Evolutionary conservation across 2,888 invertebrate genomes (phyloP).

Genomic region (Aleiodes alternator): DNA sequence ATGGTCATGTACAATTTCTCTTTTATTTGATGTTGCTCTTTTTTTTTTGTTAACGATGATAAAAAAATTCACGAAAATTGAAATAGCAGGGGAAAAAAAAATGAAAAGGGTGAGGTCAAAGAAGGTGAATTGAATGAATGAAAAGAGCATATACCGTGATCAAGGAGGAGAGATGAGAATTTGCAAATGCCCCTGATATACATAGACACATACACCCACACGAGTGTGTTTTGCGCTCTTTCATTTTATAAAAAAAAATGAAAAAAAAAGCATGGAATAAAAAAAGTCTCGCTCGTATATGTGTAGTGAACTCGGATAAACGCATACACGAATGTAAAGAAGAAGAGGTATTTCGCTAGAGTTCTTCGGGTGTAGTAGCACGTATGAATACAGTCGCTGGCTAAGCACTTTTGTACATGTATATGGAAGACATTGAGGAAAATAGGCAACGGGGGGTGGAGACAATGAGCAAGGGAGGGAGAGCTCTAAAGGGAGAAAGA

Average conservation of each 20-base stretch:
- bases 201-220: background rate
- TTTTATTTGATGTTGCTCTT: background rate
- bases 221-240: slow-evolving; percentile 19
- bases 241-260: slow-evolving; percentile 24
- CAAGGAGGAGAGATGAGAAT: slow-evolving; percentile 15
- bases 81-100: background rate
- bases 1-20: background rate
- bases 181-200: slow-evolving; percentile 19
- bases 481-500: background rate
- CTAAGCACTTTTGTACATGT: slow-evolving; percentile 58
- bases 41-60: background rate
- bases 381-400: slow-evolving; percentile 48
- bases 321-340: slow-evolving; percentile 27
- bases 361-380: background rate
- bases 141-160: slow-evolving; percentile 16
- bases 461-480: slow-evolving; percentile 8
- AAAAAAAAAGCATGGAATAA: background rate
- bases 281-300: background rate
- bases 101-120: slow-evolving; percentile 6
- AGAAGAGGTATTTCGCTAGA: slow-evolving; percentile 32
- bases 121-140: slow-evolving; percentile 31
- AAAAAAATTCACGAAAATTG: background rate
- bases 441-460: slow-evolving; percentile 5
- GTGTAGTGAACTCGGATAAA: background rate
- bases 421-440: slow-evolving; percentile 50